phyloP scores from a whole-genome alignment of 2,797 vertebrate genomes.

The Schizothorax lantsangensis region DNA sequence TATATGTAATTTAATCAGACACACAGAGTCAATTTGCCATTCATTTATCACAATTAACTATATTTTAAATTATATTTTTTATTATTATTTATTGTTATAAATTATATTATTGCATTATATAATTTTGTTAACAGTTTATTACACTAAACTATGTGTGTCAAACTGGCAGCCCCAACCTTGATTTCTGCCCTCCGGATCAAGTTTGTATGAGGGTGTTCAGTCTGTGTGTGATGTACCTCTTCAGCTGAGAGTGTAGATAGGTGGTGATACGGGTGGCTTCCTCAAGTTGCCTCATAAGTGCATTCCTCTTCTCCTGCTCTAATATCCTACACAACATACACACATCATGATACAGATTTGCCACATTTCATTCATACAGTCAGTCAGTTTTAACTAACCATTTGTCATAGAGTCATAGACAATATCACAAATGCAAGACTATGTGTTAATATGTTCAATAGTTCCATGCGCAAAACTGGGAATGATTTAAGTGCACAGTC shows the following conservation, averaged over 20 bases:
- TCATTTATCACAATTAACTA: background rate
- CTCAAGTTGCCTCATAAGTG: conserved; percentile 92
- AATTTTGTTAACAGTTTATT: background rate
- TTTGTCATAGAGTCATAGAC: background rate
- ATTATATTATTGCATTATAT: background rate
- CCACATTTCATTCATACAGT: background rate
- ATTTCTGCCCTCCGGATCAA: background rate
- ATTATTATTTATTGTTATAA: background rate
- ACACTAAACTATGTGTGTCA: background rate
- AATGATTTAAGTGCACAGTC: background rate
- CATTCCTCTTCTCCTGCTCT: conserved; percentile 91
- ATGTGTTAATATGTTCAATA: background rate
- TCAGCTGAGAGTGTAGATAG: conserved; percentile 95
- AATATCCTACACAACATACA: conserved; percentile 74
- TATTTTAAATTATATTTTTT: background rate
- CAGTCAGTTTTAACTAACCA: background rate
- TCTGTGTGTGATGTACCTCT: conserved; percentile 80
- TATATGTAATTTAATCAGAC: background rate
- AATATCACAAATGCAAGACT: background rate
- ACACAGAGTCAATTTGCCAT: background rate
- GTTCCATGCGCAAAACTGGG: background rate
- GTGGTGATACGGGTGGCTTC: conserved; percentile 92
- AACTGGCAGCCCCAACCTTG: background rate
- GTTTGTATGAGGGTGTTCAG: background rate
- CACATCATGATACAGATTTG: conserved; percentile 1